A percentile compares a stretch with the other conserved stretches of the same genome.
Conservation (phyloP, 2,888 invertebrate genomes). For the Zygogramma bicolorata region DNA sequence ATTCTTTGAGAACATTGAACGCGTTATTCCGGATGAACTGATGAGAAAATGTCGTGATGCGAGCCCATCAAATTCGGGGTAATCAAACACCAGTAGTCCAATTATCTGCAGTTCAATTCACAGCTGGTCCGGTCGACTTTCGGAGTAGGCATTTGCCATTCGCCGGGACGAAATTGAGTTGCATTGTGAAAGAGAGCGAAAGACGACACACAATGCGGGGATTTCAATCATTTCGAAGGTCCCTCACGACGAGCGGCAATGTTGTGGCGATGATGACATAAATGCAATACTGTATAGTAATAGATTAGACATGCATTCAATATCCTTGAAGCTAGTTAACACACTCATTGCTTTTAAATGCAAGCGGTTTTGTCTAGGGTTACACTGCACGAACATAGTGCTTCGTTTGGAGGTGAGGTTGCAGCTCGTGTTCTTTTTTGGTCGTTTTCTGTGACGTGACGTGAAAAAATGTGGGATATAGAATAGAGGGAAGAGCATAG, state of each 20-base stretch:
- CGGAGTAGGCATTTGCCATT: background rate
- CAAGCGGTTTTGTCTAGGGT: conserved; percentile 22
- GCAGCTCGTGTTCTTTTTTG: background rate
- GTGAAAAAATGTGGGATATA: background rate
- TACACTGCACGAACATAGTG: conserved; percentile 12
- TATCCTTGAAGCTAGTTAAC: conserved; percentile 43
- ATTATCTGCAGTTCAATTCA: background rate
- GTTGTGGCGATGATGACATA: conserved; percentile 32
- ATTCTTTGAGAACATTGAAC: no score
- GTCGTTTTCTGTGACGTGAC: conserved; percentile 1
- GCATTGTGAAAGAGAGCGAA: background rate
- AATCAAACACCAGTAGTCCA: no score
- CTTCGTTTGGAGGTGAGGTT: conserved; percentile 19
- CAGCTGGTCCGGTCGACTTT: background rate
- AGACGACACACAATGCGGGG: background rate
- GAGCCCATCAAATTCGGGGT: no score
- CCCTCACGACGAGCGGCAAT: conserved; percentile 16
- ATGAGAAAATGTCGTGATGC: no score
- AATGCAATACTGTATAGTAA: conserved; percentile 32
- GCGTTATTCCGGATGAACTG: no score
- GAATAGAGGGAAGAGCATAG: background rate
- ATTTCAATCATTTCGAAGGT: conserved; percentile 13
- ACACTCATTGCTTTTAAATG: conserved; percentile 33
- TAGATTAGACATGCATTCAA: conserved; percentile 41
- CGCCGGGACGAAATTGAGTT: background rate